Base-by-base conservation (phyloP, 2,888 invertebrate species). In the Drosophila kanekoi region DNA sequence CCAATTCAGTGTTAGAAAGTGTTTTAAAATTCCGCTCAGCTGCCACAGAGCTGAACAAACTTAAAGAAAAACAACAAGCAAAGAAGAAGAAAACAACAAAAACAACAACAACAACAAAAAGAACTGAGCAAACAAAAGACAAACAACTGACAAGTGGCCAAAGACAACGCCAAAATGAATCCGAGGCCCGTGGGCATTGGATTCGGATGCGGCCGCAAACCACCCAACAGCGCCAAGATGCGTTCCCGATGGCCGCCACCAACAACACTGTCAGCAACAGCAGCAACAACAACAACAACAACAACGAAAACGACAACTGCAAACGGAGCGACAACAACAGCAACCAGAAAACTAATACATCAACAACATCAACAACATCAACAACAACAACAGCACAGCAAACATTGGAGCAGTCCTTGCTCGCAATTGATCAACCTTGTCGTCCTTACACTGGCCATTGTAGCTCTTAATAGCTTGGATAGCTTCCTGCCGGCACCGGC, bases 181-280 rank as follows among this genome's bases (percentile, higher is more conserved):
- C 91, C 90, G 79, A 85, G 75, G 90, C 91, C 91, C 77, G 77
- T 87, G 86, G 91, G 89, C 88, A 89, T 90, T 91, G 91, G 91
- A 90, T 92, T 90, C 91, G 79, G 77, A 59, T 67, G 72, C 81
- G 87, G 88, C 77, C 88, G 78, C 77, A 85, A 85, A 75, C 81
- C 80, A 54, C 76, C 80, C 54, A 86, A 75, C 58, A 81, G 72
- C 47, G 67, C 77, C 20, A 88, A 73, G 66, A 81, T 76, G 75
- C 86, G 76, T 45, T 87, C 67, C 23, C 84, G 78, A 45, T 72
- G 65, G 78, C 75, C 67, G 53, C 45, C 70, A 64, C 56, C 75
- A 57, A 11, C 64, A 59, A 2, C 45, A 20, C 10, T 44, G 18
- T 16, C 35, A 41, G 16, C n/a, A 51, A 23, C 11, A 48, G 18